Evolutionary conservation across 2,797 vertebrate species (phyloP).

Genomic region (Psittacula echo): DNA sequence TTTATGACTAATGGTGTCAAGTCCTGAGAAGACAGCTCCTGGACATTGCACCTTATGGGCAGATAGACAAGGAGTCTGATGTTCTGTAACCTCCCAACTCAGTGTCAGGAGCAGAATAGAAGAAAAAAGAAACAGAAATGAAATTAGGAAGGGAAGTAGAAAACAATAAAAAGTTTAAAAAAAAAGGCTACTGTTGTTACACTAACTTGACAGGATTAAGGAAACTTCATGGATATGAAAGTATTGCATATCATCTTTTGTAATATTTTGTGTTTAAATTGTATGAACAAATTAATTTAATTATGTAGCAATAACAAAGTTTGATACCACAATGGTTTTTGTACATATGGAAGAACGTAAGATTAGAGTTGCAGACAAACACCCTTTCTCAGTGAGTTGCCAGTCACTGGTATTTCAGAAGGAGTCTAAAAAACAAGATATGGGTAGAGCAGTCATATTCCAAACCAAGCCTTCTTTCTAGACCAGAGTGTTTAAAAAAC

Average conservation of each 20-base stretch:
- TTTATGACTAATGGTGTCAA: neutral
- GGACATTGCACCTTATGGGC: rapidly evolving
- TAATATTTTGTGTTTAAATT: neutral
- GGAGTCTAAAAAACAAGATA: neutral
- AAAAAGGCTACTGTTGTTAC: neutral
- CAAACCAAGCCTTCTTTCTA: neutral
- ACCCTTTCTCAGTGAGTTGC: neutral
- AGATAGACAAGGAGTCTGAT: neutral
- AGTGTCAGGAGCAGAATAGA: neutral
- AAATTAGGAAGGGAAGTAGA: rapidly evolving
- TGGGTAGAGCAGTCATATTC: neutral
- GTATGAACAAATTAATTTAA: neutral
- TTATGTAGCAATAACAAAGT: neutral
- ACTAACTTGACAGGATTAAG: neutral
- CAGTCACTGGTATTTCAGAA: neutral
- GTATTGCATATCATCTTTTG: neutral
- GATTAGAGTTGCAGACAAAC: neutral
- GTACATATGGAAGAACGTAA: neutral
- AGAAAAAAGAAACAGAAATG: neutral
- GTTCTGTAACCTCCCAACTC: too few relatives aligned
- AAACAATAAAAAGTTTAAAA: too few relatives aligned
- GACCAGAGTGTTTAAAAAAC: neutral
- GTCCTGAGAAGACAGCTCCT: neutral
- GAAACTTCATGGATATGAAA: neutral
- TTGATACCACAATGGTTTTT: neutral